phyloP scores from a whole-genome alignment of 2,888 invertebrate genomes.

The Phragmatobia fuliginosa region DNA sequence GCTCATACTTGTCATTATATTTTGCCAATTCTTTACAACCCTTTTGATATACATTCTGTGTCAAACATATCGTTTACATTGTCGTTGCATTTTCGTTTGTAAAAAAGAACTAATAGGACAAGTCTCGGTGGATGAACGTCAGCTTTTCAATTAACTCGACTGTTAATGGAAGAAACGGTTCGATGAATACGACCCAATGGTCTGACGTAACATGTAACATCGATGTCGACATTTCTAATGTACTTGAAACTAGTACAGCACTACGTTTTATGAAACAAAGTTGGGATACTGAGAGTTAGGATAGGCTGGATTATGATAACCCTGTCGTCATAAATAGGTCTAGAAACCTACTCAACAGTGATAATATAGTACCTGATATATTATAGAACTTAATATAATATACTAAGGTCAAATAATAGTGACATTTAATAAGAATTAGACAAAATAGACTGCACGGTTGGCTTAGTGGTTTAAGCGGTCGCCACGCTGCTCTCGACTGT shows the following conservation, averaged over 20 bases:
- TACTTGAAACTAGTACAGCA: slow-evolving; percentile 26
- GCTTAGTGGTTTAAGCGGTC: no score
- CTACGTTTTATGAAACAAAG: slow-evolving; percentile 31
- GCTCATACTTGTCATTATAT: neutral
- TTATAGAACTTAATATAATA: no score
- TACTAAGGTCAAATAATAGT: no score
- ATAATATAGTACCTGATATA: neutral
- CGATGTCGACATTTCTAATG: slow-evolving; percentile 39
- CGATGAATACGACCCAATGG: slow-evolving; percentile 31
- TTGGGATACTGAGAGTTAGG: neutral
- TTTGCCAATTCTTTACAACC: neutral
- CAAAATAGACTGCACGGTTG: no score
- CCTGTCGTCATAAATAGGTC: neutral
- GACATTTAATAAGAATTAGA: no score
- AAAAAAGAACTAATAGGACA: slow-evolving; percentile 44
- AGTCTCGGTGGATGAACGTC: slow-evolving; percentile 41
- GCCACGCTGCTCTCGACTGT: no score
- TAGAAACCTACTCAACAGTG: neutral
- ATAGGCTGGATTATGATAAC: neutral
- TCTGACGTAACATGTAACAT: slow-evolving; percentile 32
- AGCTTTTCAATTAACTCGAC: slow-evolving; percentile 58
- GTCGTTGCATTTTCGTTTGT: slow-evolving; percentile 50
- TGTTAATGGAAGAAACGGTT: slow-evolving; percentile 57
- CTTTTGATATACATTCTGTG: neutral
- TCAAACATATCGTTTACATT: slow-evolving; percentile 21